Evolutionary conservation across 2,888 invertebrate genomes (phyloP), one percentile per base, ranked within the genome.

Genomic region (Hydraecia micacea): DNA sequence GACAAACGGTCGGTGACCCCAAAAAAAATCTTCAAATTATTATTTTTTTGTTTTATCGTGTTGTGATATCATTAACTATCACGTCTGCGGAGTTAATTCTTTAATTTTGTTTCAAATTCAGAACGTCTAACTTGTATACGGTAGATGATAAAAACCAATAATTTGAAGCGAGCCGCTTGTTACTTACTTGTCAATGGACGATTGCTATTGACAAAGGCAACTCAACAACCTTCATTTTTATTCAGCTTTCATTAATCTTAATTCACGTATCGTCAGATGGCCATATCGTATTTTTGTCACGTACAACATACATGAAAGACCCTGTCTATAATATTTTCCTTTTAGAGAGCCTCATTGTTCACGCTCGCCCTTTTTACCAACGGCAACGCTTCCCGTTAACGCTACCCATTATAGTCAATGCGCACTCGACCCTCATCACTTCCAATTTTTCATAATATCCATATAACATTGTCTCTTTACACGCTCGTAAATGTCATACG

Each of bases 391-490:
- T 84, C 68, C 80, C 73, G 62, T 77, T 89, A 84, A 79, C 79
- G 42, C 62, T 55, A 69, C 11, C 63, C 70, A 75, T 82, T 84
- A 72, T 87, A 66, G 73, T 81, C 80, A 76, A 84, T 86, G 80
- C 81, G 79, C 52, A 75, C 80, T 86, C 84, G 78, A 91, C 91
- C 91, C 89, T 82, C 82, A 88, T 92, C 92, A 90, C 84, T 90
- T 88, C 79, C 88, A 90, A 91, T 90, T 90, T 91, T 88, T 87
- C 83, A 83, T 87, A 81, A 85, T 81, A 78, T 69, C 73, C 73
- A 65, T 76, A 80, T 71, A 81, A 80, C 72, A 65, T 73, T 52
- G 74, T 65, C 71, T 67, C 67, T 74, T 79, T 28, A 73, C 55
- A 66, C 25, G 70, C 28, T 75, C 75, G 8, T 79, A 70, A 69